Evolutionary conservation across 2,113 vertebrate genomes (phyloP).

Genomic region (Gobiocypris rarus): DNA sequence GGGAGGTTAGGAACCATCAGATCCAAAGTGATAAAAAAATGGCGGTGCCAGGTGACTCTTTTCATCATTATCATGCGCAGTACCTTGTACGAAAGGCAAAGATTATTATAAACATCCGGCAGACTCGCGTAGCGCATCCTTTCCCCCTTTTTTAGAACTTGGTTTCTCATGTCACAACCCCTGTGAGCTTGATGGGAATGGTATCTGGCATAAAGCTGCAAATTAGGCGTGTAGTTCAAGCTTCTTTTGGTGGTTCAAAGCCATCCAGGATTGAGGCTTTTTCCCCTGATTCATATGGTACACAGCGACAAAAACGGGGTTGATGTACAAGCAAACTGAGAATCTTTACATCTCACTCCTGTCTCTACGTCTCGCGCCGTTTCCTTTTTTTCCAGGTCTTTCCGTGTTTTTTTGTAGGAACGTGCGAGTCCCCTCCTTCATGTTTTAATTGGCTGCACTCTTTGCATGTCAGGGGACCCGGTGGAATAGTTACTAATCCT

Average conservation of each 20-base stretch:
- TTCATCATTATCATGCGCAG: neutral
- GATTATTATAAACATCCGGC: constrained; percentile 47
- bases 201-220: constrained; percentile 59
- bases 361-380: constrained; percentile 27
- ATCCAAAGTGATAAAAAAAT: neutral
- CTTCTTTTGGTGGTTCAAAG: constrained; percentile 57
- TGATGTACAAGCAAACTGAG: constrained; percentile 63
- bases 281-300: constrained; percentile 41
- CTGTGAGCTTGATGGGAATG: constrained; percentile 56
- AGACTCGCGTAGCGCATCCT: neutral
- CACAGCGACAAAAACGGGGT: constrained; percentile 49
- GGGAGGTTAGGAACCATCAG: neutral
- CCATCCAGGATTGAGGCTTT: constrained; percentile 48
- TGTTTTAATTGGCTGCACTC: constrained; percentile 72
- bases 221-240: constrained; percentile 59
- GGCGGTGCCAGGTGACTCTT: neutral
- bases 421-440: constrained; percentile 52
- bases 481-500: constrained; percentile 66
- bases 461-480: constrained; percentile 57
- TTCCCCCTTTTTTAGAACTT: constrained; percentile 21
- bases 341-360: constrained; percentile 57
- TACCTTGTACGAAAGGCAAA: constrained; percentile 3
- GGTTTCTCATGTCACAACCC: constrained; percentile 54
- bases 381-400: constrained; percentile 16
- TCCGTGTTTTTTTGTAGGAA: constrained; percentile 28